Base-by-base conservation (phyloP, 2,797 vertebrate genomes). In the Protonibea diacanthus region DNA sequence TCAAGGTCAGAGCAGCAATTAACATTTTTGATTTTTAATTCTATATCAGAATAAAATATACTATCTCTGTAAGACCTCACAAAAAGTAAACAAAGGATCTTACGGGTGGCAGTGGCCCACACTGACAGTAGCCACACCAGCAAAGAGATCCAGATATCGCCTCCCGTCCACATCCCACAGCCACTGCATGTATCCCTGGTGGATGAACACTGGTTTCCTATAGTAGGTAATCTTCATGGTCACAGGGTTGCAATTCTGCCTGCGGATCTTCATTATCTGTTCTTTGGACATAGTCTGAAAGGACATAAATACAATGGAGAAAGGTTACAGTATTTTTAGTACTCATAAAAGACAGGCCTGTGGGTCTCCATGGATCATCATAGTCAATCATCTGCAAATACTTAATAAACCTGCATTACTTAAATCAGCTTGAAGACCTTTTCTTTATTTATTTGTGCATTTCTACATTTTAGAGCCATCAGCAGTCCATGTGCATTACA, bases 101-200 rank as follows among this genome's bases (percentile, higher is more conserved):
- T 45, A 61, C 59, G 59, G 59, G 40, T 61, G 40, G 21, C 59
- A 61, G 40, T 61, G 59, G 21, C 59, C 59, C n/a, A 61, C 40
- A 10, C 95, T 92, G 85, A 97, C 93, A 17, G 97, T 97, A 45
- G 94, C 96, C 60, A 98, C 95, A 25, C 97, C 97, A 14, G 94
- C 96, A 81, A 97, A 97, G 47, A 97, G 86, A 83, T 98, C 97
- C 17, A 98, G 94, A 17, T 61, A 61, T 61, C 59, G 12, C 40
- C 3, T 45, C 14, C 59, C 59, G 7, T 61, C 59, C 4, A 61
- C 40, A 2, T 61, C 59, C 59, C 59, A 61, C n/a, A 61, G 5
- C 59, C 59, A 61, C 14, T 61, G 40, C 40, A 45, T 61, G 21
- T 45, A 15, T 2, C 59, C 59, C 40, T 45, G 59, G 13, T 61